These are phyloP conservation scores for Bucorvus abyssinicus DNA, from an alignment of 2,797 vertebrate genomes.

Conservation along the genomic window DNA sequence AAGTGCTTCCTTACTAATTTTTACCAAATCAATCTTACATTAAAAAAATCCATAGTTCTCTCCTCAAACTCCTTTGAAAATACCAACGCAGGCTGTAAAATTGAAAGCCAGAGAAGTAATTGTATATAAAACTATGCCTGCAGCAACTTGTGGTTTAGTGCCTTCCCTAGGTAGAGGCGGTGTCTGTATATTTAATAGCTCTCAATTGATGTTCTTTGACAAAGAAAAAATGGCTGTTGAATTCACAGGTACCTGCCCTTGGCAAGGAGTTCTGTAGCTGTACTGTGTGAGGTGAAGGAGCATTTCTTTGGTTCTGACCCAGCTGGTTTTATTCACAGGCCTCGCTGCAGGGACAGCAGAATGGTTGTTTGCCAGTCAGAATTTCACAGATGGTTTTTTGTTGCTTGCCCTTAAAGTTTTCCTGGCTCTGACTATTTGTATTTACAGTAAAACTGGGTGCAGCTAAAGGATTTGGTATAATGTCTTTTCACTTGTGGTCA, in stretches of 20 bases:
- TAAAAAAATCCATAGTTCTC: not conserved
- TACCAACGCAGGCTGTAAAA: not conserved
- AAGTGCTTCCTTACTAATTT: not conserved
- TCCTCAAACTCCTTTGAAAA: not conserved
- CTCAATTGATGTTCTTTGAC: not conserved
- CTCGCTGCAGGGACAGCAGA: not conserved
- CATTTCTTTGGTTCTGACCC: not conserved
- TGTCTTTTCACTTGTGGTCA: not conserved
- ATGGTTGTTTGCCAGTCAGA: not conserved
- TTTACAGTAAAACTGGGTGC: not conserved
- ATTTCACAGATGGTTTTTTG: not conserved
- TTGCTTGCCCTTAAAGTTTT: not conserved
- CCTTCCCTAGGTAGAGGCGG: not conserved
- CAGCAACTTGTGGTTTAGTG: not conserved
- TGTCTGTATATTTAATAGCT: not conserved
- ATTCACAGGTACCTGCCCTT: not conserved
- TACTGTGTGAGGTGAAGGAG: rapidly evolving
- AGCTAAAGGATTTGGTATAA: not conserved
- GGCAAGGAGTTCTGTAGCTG: not conserved
- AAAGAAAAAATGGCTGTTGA: not conserved
- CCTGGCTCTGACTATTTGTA: not conserved
- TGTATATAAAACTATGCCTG: not conserved
- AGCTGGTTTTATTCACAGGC: not conserved
- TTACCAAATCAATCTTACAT: not conserved
- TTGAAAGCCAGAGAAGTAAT: not conserved